Base-by-base conservation (phyloP, 2,888 invertebrate species). In the Dryococelus australis region DNA sequence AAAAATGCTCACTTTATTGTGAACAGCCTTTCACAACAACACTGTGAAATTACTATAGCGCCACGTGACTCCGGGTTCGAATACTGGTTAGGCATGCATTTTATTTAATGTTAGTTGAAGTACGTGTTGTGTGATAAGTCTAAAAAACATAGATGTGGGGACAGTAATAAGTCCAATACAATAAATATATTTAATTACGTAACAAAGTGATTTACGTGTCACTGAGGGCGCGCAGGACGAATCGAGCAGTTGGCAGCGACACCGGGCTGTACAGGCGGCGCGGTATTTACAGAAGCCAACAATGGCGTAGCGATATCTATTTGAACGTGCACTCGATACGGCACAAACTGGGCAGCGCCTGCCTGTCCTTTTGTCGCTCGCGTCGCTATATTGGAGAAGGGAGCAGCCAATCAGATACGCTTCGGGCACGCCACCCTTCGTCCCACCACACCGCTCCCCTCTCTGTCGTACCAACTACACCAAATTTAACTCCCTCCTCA, bases 281-380 rank as follows among this genome's bases (percentile, higher is more conserved):
- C 80, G 28, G 80, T 83, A 35, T 83, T 83, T 83, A 35, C 83
- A 28, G 43, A 83, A n/a, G 43, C 83, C 24, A 35, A 83, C 83
- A 83, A 83, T 83, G 83, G 83, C 83, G 43, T n/a, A 35, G 83
- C 28, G 27, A 83, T 83, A 83, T 83, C 28, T 83, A 13, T 83
- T 83, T 83, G 83, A 83, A 35, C 35, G 28, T 24, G 20, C 83
- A 35, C 83, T 35, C 83, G 28, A 27, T 35, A 35, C 35, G 83
- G 26, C 83, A 35, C 35, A 28, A 65, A 65, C 65, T 1, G 20
- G 65, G 24, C 83, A 83, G 28, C 43, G 28, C 28, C 43, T 83
- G 83, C 43, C 10, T 8, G 28, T 28, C 43, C 83, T 28, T 83
- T 83, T 83, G 83, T 83, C 65, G 65, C 65, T 24, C 0, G 65